Evolutionary conservation across 2,888 invertebrate genomes (phyloP).

Genomic region (Chironomus riparius): DNA sequence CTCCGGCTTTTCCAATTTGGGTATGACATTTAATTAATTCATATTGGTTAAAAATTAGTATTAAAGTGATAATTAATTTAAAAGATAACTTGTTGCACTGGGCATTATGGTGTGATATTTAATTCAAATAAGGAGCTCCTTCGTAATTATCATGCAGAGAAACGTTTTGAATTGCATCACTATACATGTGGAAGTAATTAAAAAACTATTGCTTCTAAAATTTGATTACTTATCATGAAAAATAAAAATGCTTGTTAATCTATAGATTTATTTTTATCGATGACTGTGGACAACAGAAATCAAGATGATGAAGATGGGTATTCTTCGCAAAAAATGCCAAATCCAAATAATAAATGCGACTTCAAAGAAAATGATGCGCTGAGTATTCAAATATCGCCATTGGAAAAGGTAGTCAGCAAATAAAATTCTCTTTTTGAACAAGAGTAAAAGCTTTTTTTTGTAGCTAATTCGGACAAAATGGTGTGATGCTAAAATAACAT

Average conservation of each 20-base stretch:
- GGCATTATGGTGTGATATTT: constrained; percentile 70
- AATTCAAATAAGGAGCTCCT: constrained; percentile 67
- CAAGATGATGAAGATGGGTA: constrained; percentile 41
- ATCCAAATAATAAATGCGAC: constrained; percentile 37
- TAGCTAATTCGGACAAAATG: constrained; percentile 66
- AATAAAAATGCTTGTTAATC: too few species aligned
- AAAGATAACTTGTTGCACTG: constrained; percentile 51
- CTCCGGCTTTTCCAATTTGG: constrained; percentile 1
- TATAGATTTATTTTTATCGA: constrained; percentile 45
- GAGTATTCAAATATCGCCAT: constrained; percentile 49
- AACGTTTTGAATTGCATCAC: constrained; percentile 67
- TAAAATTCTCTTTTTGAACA: too few species aligned
- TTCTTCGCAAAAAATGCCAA: constrained; percentile 29
- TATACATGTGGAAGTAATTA: constrained; percentile 59
- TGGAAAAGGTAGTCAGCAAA: constrained; percentile 44
- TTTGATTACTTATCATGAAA: too few species aligned
- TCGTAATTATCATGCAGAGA: constrained; percentile 74
- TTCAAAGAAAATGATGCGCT: constrained; percentile 38
- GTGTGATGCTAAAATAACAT: constrained; percentile 65
- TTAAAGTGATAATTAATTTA: not conserved
- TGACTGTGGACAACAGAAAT: constrained; percentile 57
- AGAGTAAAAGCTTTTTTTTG: not conserved
- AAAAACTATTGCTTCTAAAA: not conserved
- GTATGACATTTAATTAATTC: constrained; percentile 38
- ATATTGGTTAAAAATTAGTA: not conserved